Evolutionary conservation across 2,888 invertebrate species (phyloP).

Genomic region (Pristionchus maxplancki): DNA sequence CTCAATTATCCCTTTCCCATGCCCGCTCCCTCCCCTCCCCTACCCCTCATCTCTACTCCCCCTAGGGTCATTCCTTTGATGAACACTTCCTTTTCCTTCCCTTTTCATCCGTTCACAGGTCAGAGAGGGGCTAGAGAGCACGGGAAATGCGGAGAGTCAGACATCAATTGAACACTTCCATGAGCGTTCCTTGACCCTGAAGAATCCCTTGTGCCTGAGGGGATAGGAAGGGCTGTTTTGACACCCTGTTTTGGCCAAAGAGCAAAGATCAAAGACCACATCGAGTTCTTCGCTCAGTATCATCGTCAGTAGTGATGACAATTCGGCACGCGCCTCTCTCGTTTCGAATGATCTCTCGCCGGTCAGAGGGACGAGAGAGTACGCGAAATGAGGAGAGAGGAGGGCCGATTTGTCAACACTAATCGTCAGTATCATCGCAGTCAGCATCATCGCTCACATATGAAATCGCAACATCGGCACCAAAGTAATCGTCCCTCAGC

Average conservation of each 20-base stretch:
- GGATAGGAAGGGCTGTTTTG: not conserved
- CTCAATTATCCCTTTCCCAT: slow-evolving; percentile 22
- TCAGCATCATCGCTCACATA: too few species aligned
- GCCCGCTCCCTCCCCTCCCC: not conserved
- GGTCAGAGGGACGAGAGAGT: too few species aligned
- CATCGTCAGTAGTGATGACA: too few species aligned
- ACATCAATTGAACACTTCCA: not conserved
- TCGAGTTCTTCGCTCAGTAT: too few species aligned
- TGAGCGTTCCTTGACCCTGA: slow-evolving; percentile 39
- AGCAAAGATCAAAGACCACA: not conserved
- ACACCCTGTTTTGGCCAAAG: too few species aligned
- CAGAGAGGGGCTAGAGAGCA: too few species aligned
- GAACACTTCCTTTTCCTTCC: not conserved
- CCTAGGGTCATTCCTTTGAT: slow-evolving; percentile 1
- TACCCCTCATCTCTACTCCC: not conserved
- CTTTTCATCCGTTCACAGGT: not conserved
- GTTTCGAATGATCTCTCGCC: too few species aligned
- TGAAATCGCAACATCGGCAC: too few species aligned
- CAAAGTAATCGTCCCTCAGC: not conserved
- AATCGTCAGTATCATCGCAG: too few species aligned
- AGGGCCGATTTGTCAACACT: too few species aligned
- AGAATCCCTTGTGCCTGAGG: not conserved
- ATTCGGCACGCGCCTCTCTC: too few species aligned
- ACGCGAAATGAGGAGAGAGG: too few species aligned
- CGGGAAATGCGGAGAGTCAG: not conserved